Base-by-base conservation (phyloP, 2,113 vertebrate genomes). In the Alces alces region DNA sequence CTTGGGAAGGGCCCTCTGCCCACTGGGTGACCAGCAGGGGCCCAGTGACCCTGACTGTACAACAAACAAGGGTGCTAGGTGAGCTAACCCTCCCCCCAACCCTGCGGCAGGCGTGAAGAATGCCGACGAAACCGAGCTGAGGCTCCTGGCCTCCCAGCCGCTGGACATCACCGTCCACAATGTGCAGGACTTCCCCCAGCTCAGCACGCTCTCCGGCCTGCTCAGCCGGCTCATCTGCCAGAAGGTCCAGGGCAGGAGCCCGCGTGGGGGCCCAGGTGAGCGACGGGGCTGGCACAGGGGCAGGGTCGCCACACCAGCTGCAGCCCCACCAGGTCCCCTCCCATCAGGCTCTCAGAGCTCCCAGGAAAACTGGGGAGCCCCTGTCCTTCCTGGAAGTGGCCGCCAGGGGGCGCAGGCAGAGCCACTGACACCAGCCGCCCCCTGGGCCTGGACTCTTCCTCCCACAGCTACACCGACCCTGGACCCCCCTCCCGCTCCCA, bases 101-200 rank as follows among this genome's bases (percentile, higher is more conserved):
- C 96, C 14, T n/a, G n/a, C 57, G 36, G 13, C 97, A 99, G 99
- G 99, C 3, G 99, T 99, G 95, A 99, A 99, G 98, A 99, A 99
- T 0, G 99, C 99, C 0, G 99, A 99, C 0, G 99, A 99, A 96
- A 99, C 99, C 0, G 99, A 99, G 97, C 97, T 99, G 97, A 99
- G 98, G 95, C 99, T 99, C 52, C 99, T 99, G 95, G 99, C 99
- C 0, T 99, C 99, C 0, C 99, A 99, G 84, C 99, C 99, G 0
- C 98, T 99, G 96, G 99, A 99, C 90, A 97, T 99, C 85, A 99
- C 99, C 0, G 99, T 99, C 2, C 99, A 99, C 99, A 99, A 99
- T 0, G 99, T 99, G 60, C 99, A 99, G 80, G 99, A 99, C 97
- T 99, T 99, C 97, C 99, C 99, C 0, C 98, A 99, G 98, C 99